These are phyloP conservation scores for Hybognathus amarus DNA, from an alignment of 2,797 vertebrate species.

Conservation along the genomic window DNA sequence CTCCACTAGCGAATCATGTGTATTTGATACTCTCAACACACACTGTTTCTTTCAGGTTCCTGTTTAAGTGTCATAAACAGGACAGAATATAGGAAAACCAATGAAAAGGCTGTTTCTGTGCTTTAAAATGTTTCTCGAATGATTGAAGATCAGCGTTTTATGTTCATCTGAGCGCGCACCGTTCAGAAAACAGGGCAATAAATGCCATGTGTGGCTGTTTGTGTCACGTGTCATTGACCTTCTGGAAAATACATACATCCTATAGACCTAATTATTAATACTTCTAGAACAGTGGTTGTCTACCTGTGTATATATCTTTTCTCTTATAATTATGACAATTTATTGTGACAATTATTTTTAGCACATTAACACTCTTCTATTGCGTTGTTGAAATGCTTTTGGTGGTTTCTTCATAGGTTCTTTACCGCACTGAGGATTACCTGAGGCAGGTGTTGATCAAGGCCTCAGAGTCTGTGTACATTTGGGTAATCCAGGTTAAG, in stretches of 20 bases:
- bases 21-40: neutral
- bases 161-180: neutral
- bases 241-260: neutral
- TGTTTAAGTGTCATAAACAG: neutral
- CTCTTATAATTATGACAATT: neutral
- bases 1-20: neutral
- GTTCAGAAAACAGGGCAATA: neutral
- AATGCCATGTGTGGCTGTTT: neutral
- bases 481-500: slow-evolving; percentile 91
- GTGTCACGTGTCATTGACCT: neutral
- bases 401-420: slow-evolving; percentile 78
- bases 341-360: too few species aligned
- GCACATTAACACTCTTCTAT: neutral
- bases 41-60: neutral
- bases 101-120: neutral
- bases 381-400: neutral
- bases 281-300: neutral
- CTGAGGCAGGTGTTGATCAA: slow-evolving; percentile 91
- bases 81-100: neutral
- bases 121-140: neutral
- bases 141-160: neutral
- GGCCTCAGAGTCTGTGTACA: slow-evolving; percentile 90
- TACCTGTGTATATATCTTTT: neutral
- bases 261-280: neutral
- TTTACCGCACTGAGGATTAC: slow-evolving; percentile 94